Evolutionary conservation across 1,140 invertebrate species (phyloP).

Genomic region (Ruditapes philippinarum): DNA sequence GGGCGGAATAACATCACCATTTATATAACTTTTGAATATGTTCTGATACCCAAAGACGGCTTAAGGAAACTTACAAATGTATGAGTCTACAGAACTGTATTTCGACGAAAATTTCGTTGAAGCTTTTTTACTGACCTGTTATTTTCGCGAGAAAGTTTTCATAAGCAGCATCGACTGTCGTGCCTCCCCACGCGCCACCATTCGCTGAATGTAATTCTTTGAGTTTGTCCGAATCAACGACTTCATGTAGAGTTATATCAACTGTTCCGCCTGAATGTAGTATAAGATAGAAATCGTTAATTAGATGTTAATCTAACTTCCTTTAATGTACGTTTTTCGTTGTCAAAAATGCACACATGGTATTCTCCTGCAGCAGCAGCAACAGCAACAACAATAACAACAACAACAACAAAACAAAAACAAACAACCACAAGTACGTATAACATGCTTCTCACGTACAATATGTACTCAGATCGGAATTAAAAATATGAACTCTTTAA

Average conservation of each 20-base stretch:
- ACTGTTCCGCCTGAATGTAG: conserved; percentile 62
- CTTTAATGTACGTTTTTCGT: neutral
- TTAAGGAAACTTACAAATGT: no score
- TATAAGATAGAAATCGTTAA: no score
- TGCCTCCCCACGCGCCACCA: conserved; percentile 67
- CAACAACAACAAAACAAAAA: no score
- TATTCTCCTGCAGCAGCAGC: neutral
- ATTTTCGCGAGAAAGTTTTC: conserved; percentile 17
- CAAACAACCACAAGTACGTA: no score
- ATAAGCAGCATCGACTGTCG: conserved; percentile 52
- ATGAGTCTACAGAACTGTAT: no score
- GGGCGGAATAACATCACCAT: neutral
- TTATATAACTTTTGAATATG: no score
- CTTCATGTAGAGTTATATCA: conserved; percentile 65
- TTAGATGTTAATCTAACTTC: no score
- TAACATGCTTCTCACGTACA: no score
- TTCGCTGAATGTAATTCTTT: conserved; percentile 55
- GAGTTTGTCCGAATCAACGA: conserved; percentile 8
- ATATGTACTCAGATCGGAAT: no score
- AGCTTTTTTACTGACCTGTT: neutral
- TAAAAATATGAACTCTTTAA: no score
- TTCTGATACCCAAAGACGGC: no score
- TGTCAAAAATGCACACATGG: neutral
- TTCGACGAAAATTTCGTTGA: no score
- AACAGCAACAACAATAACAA: neutral